Evolutionary conservation across 2,797 vertebrate species (phyloP).

Genomic region (Darevskia mixta): DNA sequence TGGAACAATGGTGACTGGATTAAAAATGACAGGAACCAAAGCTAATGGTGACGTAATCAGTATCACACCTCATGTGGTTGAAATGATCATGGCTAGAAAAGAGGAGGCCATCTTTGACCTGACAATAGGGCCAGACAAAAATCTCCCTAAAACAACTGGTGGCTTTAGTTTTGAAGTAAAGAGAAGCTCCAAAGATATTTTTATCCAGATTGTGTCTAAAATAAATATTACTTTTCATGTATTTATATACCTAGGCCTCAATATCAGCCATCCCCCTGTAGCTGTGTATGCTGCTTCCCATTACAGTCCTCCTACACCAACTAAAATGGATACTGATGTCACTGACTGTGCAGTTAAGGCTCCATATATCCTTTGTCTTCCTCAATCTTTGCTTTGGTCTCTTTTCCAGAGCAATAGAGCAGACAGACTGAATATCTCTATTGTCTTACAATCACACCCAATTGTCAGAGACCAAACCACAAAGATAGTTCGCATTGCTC

Average conservation of each 20-base stretch:
- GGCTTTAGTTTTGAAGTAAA: conserved; percentile 70
- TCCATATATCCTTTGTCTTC: conserved; percentile 73
- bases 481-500: conserved; percentile 55
- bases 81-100: conserved; percentile 71
- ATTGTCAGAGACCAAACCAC: conserved; percentile 42
- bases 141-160: conserved; percentile 60
- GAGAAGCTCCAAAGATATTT: conserved; percentile 35
- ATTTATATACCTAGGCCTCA: conserved; percentile 61
- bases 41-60: neutral
- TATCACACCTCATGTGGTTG: conserved; percentile 52
- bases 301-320: conserved; percentile 36
- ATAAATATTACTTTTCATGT: conserved; percentile 64
- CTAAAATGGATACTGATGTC: neutral
- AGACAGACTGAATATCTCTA: neutral
- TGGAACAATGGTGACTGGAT: conserved; percentile 60
- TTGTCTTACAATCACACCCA: conserved; percentile 62
- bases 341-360: conserved; percentile 40
- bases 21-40: conserved; percentile 61
- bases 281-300: conserved; percentile 61
- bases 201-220: conserved; percentile 75
- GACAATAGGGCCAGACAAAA: conserved; percentile 62
- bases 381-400: conserved; percentile 61
- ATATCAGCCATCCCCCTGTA: conserved; percentile 21
- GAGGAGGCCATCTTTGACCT: conserved; percentile 53
- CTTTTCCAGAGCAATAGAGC: neutral